Percentiles rank a stretch among this genome's conserved stretches.
Conservation (phyloP, 2,888 invertebrate species). For the Selenia dentaria region DNA sequence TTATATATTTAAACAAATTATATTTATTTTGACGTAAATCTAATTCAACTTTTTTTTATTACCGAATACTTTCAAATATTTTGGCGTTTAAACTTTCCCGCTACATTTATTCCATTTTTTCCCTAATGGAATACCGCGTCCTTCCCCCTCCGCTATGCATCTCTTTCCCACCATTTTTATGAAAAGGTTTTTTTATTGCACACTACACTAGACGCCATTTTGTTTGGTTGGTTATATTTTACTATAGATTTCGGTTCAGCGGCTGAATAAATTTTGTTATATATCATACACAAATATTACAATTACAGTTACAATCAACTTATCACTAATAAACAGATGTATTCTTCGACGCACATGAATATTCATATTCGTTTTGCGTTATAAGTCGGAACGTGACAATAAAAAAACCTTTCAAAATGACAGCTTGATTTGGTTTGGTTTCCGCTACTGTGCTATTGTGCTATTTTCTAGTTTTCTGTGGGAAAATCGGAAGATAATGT, state of each 20-base stretch:
- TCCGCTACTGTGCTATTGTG: conserved; percentile 84
- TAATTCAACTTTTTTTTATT: too few species aligned
- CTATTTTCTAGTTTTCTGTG: conserved; percentile 79
- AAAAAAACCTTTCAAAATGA: conserved; percentile 75
- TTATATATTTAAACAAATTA: too few species aligned
- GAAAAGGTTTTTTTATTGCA: conserved; percentile 57
- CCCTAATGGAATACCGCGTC: conserved; percentile 67
- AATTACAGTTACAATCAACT: too few species aligned
- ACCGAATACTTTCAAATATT: too few species aligned
- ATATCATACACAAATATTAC: too few species aligned
- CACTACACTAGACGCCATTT: conserved; percentile 38
- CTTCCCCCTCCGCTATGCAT: conserved; percentile 68
- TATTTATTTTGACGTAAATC: too few species aligned
- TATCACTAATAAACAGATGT: too few species aligned
- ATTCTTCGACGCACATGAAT: not conserved
- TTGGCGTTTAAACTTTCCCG: conserved; percentile 54
- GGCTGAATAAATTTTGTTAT: too few species aligned
- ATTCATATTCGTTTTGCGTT: conserved; percentile 3
- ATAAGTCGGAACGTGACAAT: conserved; percentile 53
- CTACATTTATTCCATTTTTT: conserved; percentile 49
- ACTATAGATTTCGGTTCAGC: too few species aligned
- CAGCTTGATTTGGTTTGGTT: conserved; percentile 85
- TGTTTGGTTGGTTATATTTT: conserved; percentile 13
- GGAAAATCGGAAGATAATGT: conserved; percentile 73
- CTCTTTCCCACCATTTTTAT: conserved; percentile 68